These are phyloP conservation scores for Brachypalpus laphriformis DNA, from an alignment of 2,888 invertebrate species.

Conservation along the genomic window DNA sequence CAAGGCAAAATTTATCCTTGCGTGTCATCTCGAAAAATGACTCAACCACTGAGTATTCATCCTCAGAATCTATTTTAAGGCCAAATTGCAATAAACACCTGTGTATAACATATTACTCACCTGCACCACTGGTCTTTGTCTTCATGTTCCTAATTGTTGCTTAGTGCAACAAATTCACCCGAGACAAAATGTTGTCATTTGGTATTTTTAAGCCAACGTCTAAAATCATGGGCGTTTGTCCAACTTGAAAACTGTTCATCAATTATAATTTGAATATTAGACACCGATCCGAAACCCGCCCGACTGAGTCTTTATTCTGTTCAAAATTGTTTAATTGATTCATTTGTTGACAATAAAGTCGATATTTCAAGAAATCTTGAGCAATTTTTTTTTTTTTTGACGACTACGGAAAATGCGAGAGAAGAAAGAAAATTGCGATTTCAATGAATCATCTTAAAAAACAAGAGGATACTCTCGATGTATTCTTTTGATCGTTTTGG, in stretches of 20 bases:
- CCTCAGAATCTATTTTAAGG: slow-evolving; percentile 15
- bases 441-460: slow-evolving; percentile 26
- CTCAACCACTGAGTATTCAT: slow-evolving; percentile 34
- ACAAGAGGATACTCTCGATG: background rate
- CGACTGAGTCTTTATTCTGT: background rate
- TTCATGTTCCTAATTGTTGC: background rate
- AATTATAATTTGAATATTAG: slow-evolving; percentile 21
- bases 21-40: slow-evolving; percentile 33
- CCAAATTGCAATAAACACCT: slow-evolving; percentile 46
- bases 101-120: slow-evolving; percentile 45
- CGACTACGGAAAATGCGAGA: background rate
- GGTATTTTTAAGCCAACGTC: slow-evolving; percentile 28
- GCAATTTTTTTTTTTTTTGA: background rate
- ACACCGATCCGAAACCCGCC: background rate
- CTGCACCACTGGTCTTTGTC: background rate
- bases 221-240: slow-evolving; percentile 21
- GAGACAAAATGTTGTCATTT: slow-evolving; percentile 23
- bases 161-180: slow-evolving; percentile 1
- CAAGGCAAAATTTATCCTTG: slow-evolving; percentile 13
- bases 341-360: slow-evolving; percentile 32
- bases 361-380: background rate
- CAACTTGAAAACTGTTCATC: slow-evolving; percentile 18
- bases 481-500: background rate
- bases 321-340: slow-evolving; percentile 22
- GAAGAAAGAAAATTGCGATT: slow-evolving; percentile 45